Percentiles rank a stretch among this genome's conserved stretches.
phyloP scores from a whole-genome alignment of 2,797 vertebrate genomes.

The Tragopan temminckii region DNA sequence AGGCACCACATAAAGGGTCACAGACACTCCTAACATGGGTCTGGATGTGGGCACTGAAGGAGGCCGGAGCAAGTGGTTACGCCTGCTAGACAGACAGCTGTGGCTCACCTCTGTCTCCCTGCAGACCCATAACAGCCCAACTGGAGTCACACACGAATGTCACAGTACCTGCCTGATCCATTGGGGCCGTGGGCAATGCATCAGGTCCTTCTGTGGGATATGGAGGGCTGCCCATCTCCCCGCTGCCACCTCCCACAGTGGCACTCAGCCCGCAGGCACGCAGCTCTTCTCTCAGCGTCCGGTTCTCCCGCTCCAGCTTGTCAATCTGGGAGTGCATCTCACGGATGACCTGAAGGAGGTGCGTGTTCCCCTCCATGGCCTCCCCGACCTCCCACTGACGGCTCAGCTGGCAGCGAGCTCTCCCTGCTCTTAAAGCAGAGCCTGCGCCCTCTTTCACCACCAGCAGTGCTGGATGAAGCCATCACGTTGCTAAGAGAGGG shows the following conservation, averaged over 20 bases:
- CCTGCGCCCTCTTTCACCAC: constrained; percentile 46
- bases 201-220: accelerated
- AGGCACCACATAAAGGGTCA: not conserved
- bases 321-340: constrained; percentile 91
- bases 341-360: constrained; percentile 86
- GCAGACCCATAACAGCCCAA: accelerated
- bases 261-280: constrained; percentile 16
- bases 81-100: accelerated
- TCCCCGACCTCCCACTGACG: no score
- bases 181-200: constrained; percentile 52
- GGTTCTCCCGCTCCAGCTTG: constrained; percentile 90
- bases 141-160: not conserved
- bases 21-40: accelerated
- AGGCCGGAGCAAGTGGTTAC: accelerated
- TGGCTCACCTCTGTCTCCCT: accelerated
- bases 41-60: accelerated
- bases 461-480: not conserved
- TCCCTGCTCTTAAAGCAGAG: constrained; percentile 38
- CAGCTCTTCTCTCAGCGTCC: constrained; percentile 81
- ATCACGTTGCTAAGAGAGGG: constrained; percentile 21
- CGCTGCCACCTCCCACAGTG: not conserved
- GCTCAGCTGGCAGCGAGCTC: not conserved
- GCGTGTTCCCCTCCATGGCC: constrained; percentile 86
- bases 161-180: constrained; percentile 83
- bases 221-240: not conserved